Base-by-base conservation (phyloP, 2,113 vertebrate genomes). In the Rhea pennata region DNA sequence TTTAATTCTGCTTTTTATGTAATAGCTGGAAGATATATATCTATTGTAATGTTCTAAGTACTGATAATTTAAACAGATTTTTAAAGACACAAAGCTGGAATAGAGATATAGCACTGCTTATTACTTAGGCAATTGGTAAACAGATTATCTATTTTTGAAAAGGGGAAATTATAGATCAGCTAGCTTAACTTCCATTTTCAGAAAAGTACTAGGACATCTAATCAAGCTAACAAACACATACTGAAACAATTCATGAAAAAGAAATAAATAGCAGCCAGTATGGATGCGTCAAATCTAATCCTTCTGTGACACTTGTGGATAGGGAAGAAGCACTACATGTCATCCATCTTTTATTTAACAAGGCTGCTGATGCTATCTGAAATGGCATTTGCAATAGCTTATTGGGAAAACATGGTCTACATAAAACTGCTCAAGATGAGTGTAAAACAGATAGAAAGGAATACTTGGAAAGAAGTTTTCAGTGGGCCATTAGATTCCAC, bases 321-420 rank as follows among this genome's bases (percentile, higher is more conserved):
- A 54, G 87, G 84, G 53, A 92, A 93, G 92, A 50, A 88, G 46
- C 79, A 84, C 59, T 36, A 71, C 58, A 23, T 78, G 66, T 61
- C 87, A 82, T 93, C 66, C 9, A 53, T 95, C 87, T 95, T 89
- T 66, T 3, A 0, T 71, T 84, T 94, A 92, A 93, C 1, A 54
- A 78, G 73, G 69, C 88, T 95, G 95, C 75, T 96, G 91, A 97
- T 89, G 87, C 81, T 8, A 27, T 50, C 82, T 90, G 91, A 91
- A 69, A 92, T 0, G 10, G 59, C n/a, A 69, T 40, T 89, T 79
- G 62, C 80, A 56, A 67, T 89, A 65, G 70, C 39, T 84, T 58
- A 84, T 90, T 88, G 88, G 87, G 66, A 92, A 87, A 95, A 65
- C 8, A 2, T 72, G 61, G 19, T 48, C 51, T 89, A 58, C 9